Conservation (phyloP, 2,113 vertebrate species). For the Semnopithecus entellus region DNA sequence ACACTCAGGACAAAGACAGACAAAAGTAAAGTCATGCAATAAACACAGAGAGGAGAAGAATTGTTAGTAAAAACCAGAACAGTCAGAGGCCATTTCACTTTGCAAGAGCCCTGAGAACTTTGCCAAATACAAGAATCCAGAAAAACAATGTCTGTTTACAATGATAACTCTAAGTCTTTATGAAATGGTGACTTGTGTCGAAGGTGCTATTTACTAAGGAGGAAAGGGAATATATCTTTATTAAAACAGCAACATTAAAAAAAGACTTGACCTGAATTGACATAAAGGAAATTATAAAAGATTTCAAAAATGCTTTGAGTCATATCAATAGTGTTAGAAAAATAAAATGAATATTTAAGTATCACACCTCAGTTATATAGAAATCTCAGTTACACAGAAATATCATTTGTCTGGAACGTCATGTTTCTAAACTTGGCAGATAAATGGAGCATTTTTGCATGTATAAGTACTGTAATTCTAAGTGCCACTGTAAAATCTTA, state of each 20-base stretch:
- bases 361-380: not conserved
- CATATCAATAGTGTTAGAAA: not conserved
- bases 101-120: not conserved
- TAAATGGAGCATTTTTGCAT: not conserved
- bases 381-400: not conserved
- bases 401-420: not conserved
- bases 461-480: not conserved
- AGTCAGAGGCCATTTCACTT: not conserved
- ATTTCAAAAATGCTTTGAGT: not conserved
- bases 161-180: not conserved
- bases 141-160: not conserved
- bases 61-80: not conserved
- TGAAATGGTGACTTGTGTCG: not conserved
- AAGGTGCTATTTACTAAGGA: not conserved
- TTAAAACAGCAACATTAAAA: not conserved
- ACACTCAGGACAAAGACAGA: not conserved
- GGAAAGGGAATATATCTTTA: not conserved
- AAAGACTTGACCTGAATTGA: not conserved
- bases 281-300: constrained; percentile 4
- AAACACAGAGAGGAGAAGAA: not conserved
- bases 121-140: not conserved
- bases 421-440: not conserved
- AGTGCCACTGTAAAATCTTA: not conserved
- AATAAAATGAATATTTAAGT: not conserved
- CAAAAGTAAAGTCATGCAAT: not conserved